A percentile compares a stretch with the other conserved stretches of the same genome.
phyloP scores from a whole-genome alignment of 2,797 vertebrate species.

The Mormyrus hasselquistii region DNA sequence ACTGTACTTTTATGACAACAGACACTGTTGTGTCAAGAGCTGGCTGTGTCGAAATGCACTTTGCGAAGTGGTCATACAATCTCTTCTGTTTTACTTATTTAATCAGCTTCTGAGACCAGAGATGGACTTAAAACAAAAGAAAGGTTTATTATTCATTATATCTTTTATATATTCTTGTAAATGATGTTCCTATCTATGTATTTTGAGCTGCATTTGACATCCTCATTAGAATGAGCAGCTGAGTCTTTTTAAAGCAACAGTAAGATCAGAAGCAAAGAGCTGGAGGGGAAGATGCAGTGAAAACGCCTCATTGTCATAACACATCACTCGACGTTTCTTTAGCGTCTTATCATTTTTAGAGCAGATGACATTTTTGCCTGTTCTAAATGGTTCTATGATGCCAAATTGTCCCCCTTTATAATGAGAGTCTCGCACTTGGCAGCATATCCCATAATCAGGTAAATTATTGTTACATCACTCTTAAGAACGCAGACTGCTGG shows the following conservation, averaged over 20 bases:
- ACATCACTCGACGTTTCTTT: constrained; percentile 23
- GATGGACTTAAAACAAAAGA: background rate
- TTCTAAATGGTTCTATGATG: constrained; percentile 8
- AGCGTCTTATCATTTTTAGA: constrained; percentile 25
- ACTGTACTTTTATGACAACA: background rate
- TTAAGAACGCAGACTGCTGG: constrained; percentile 11
- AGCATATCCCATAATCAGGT: constrained; percentile 21
- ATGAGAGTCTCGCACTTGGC: constrained; percentile 19
- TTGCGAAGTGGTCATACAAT: background rate
- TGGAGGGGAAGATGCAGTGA: background rate
- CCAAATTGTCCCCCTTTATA: constrained; percentile 24
- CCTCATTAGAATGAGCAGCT: background rate
- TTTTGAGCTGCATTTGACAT: background rate
- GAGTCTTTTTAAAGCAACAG: constrained; percentile 2
- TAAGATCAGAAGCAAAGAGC: constrained; percentile 15
- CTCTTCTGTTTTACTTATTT: background rate
- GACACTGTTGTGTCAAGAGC: background rate
- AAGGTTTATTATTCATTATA: background rate
- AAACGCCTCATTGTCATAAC: constrained; percentile 18
- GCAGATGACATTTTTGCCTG: constrained; percentile 27
- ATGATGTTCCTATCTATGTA: background rate
- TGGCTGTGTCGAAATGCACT: background rate
- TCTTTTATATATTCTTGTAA: background rate
- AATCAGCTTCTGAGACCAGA: background rate
- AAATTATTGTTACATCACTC: constrained; percentile 18